Evolutionary conservation across 1,140 invertebrate species (phyloP).

Genomic region (Saxidomus purpurata): DNA sequence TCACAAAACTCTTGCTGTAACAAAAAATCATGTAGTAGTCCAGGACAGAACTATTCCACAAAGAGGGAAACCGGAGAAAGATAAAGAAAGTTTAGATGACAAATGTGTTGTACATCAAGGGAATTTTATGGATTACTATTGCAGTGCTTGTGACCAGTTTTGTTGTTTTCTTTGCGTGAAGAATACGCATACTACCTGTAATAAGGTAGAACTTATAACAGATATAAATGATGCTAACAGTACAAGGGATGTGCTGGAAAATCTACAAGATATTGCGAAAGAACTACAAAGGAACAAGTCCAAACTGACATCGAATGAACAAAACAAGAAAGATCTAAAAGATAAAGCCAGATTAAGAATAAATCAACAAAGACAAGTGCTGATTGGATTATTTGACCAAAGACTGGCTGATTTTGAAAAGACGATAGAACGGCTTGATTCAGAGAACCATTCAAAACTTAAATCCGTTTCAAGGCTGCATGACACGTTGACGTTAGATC

Average conservation of each 20-base stretch:
- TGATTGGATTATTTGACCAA: background rate
- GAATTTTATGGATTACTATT: background rate
- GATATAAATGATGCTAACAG: background rate
- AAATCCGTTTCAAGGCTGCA: background rate
- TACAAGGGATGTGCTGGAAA: background rate
- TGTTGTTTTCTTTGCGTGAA: background rate
- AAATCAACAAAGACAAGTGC: background rate
- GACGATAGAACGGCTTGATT: background rate
- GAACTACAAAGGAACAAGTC: background rate
- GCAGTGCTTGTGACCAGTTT: background rate
- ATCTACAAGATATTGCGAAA: background rate
- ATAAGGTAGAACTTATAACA: background rate
- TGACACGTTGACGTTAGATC: background rate
- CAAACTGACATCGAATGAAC: background rate
- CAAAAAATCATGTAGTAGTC: background rate
- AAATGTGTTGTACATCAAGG: background rate
- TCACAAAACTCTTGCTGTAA: background rate
- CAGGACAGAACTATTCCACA: background rate
- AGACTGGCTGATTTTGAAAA: background rate
- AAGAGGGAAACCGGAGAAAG: background rate
- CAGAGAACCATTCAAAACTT: background rate
- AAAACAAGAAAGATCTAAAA: background rate
- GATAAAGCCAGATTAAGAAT: background rate
- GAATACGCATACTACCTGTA: background rate
- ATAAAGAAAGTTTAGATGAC: no score